Base-by-base conservation (phyloP, 1,140 invertebrate species). In the Procambarus virginalis region DNA sequence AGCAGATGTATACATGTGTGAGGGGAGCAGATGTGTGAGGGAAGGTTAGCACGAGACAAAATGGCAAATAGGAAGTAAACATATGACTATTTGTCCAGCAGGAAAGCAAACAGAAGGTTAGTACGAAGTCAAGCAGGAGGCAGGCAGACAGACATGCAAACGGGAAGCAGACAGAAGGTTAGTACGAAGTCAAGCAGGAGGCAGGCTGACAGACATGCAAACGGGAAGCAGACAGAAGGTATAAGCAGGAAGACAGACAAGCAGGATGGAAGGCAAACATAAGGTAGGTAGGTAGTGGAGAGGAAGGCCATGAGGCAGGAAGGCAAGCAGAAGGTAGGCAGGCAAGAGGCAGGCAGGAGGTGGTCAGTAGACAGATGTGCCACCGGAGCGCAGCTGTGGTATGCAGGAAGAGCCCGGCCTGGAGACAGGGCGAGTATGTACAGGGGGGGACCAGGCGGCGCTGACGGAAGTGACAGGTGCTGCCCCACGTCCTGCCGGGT, bases 381-480 rank as follows among this genome's bases (percentile, higher is more conserved):
- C 4, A 80, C 20, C 12, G n/a, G 9, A 48, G 22, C 20, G 22
- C 20, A 58, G 51, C 14, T 10, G 34, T 34, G 34, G 48, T n/a
- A 77, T 22, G 22, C 75, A 77, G 75, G 75, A 12, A 77, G 75
- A 77, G 64, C 12, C 22, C 8, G 12, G 48, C 22, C 17, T 45
- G 75, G 34, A 34, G n/a, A 46, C 46, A 12, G 76, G 49, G 76
- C 2, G 76, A 46, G 4, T 49, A 12, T 78, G n/a, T 48, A 6
- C 2, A 17, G 45, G 46, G 46, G 76, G 20, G 9, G 49, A 34
- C 46, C 80, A 48, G 45, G 55, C 80, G 34, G 22, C 8, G 58
- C 22, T 8, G 80, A 82, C 80, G 80, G 80, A 82, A 64, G 80
- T 82, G 80, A 68, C 80, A 82, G 80, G 60, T 82, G 80, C 80